Evolutionary conservation across 2,113 vertebrate genomes (phyloP), one percentile per base, ranked within the genome.

Genomic region (Rhynchopsitta pachyrhyncha): DNA sequence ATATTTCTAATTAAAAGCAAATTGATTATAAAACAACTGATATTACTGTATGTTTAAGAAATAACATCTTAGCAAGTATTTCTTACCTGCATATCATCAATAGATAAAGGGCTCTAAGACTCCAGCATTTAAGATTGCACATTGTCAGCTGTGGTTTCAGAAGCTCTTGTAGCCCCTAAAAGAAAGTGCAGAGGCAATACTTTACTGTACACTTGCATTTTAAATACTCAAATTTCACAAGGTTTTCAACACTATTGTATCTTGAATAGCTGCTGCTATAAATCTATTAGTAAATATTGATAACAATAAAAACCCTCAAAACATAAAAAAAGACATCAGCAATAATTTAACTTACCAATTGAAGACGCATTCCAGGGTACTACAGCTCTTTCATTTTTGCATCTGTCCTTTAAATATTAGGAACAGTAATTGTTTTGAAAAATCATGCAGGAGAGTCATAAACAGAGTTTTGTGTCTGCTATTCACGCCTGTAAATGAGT

Each of bases 1-100:
- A 47, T 5, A 16, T 50, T 62, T 86, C 20, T 77, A 80, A 85
- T 46, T 78, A 24, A 3, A 75, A 42, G 8, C 37, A 68, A 71
- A 44, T 5, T 22, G 29, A 68, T 62, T 73, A 64, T n/a, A 93
- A 79, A 63, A 6, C 9, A 75, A 29, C 42, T 14, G 24, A 71
- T 47, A 59, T 1, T 63, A 63, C 35, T 70, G 20, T 31, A 35
- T 10, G 7, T 31, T 37, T 42, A 81, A 75, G 18, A 68, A 75
- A 70, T 33, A 75, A 35, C 52, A 31, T 33, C 1, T 81, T 47
- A 74, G 13, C 19, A 80, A 81, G 29, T 50, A 44, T 28, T 60
- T 87, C 95, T 96, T 97, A 97, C 96, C 97, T 96, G 59, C 20
- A 96, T 7, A 96, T 31, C 64, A 95, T 55, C 47, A 96, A 23